phyloP scores from a whole-genome alignment of 2,113 vertebrate species.

The Onychostoma macrolepis region DNA sequence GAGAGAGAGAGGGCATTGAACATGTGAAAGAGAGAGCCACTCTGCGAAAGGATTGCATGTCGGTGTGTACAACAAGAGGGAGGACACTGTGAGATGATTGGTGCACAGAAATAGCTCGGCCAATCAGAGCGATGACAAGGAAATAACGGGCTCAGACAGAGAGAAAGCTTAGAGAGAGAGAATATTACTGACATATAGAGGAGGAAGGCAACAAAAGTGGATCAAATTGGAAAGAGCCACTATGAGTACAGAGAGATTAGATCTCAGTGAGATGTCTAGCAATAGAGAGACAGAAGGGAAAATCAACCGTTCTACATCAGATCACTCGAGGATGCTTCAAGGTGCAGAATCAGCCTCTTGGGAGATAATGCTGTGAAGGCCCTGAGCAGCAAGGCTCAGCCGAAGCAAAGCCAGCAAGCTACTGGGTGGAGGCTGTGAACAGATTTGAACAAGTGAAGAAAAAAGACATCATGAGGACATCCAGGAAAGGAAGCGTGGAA shows the following conservation, averaged over 20 bases:
- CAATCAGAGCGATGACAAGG: conserved; percentile 69
- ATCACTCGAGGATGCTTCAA: conserved; percentile 39
- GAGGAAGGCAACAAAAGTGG: conserved; percentile 69
- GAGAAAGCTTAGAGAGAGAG: conserved; percentile 66
- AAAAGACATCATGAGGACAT: conserved; percentile 71
- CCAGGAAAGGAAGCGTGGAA: conserved; percentile 76
- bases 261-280: conserved; percentile 4
- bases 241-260: conserved; percentile 29
- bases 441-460: conserved; percentile 46
- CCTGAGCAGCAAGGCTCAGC: conserved; percentile 44
- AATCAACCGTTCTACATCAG: conserved; percentile 19
- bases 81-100: conserved; percentile 64
- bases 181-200: conserved; percentile 69
- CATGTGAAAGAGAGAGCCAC: conserved; percentile 54
- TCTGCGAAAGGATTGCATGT: conserved; percentile 57
- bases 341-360: conserved; percentile 35
- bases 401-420: conserved; percentile 32
- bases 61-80: conserved; percentile 57
- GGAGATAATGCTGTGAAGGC: conserved; percentile 50
- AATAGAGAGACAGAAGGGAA: conserved; percentile 6
- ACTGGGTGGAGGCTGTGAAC: conserved; percentile 49
- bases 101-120: conserved; percentile 76
- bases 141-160: conserved; percentile 66
- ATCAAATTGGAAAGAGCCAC: conserved; percentile 48
- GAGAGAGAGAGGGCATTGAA: conserved; percentile 4